Percentiles rank a stretch among this genome's conserved stretches.
These are phyloP conservation scores for Australoheros facetus DNA, from an alignment of 2,797 vertebrate genomes.

Conservation along the genomic window DNA sequence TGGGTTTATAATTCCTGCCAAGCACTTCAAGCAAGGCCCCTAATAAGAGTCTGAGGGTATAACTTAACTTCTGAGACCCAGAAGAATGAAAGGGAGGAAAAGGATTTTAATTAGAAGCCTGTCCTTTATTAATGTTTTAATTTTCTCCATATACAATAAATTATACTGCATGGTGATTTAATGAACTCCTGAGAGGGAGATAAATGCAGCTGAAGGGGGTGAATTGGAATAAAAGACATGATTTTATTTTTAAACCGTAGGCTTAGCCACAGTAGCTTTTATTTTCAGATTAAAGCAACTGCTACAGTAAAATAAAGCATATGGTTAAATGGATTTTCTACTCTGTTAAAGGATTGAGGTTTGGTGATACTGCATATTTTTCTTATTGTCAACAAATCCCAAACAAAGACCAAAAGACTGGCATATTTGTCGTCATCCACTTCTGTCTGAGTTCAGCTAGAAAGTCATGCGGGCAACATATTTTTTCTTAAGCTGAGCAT, in stretches of 20 bases:
- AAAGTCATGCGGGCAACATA: not conserved
- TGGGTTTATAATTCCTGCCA: constrained; percentile 46
- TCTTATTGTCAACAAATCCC: constrained; percentile 10
- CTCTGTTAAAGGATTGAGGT: constrained; percentile 15
- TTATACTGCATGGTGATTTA: constrained; percentile 40
- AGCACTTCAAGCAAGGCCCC: constrained; percentile 37
- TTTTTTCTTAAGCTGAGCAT: not conserved
- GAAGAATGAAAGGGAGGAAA: constrained; percentile 22
- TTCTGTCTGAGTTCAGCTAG: constrained; percentile 5
- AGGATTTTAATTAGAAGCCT: constrained; percentile 43
- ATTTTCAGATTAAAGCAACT: constrained; percentile 42
- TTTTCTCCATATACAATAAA: constrained; percentile 44
- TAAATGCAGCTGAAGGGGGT: constrained; percentile 26
- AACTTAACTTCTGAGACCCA: constrained; percentile 29
- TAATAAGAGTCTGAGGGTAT: constrained; percentile 25
- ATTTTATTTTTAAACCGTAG: constrained; percentile 6
- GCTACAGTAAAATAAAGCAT: constrained; percentile 24
- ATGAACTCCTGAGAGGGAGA: constrained; percentile 33
- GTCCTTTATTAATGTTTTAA: constrained; percentile 46
- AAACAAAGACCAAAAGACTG: not conserved
- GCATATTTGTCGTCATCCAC: not conserved
- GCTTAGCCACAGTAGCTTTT: constrained; percentile 38
- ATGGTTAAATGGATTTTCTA: constrained; percentile 48
- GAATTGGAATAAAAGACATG: constrained; percentile 25
- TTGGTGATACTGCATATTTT: constrained; percentile 12